phyloP scores from a whole-genome alignment of 2,888 invertebrate genomes.

The Acleris cristana region DNA sequence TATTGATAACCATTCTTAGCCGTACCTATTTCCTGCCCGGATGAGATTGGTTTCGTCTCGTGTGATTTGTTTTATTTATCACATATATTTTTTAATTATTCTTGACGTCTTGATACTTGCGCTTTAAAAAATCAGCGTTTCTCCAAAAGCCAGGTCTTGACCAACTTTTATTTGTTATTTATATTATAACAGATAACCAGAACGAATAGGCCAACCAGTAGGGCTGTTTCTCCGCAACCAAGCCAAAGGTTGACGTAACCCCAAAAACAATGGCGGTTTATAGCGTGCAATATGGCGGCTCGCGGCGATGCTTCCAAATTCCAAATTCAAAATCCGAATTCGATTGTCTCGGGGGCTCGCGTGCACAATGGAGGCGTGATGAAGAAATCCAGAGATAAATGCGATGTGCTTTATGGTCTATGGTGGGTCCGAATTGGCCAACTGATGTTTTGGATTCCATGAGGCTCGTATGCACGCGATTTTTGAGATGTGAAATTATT shows the following conservation, averaged over 20 bases:
- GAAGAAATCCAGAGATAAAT: slow-evolving; percentile 36
- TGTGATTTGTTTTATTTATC: too few relatives aligned
- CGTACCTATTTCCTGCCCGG: too few relatives aligned
- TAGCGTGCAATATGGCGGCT: slow-evolving; percentile 75
- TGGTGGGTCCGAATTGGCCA: slow-evolving; percentile 22
- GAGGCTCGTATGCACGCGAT: slow-evolving; percentile 3
- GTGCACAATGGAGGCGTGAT: slow-evolving; percentile 48
- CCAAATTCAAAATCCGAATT: slow-evolving; percentile 44
- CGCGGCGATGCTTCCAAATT: slow-evolving; percentile 68
- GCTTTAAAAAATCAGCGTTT: too few relatives aligned
- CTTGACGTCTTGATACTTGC: too few relatives aligned
- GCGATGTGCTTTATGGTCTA: slow-evolving; percentile 38
- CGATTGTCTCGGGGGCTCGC: slow-evolving; percentile 34
- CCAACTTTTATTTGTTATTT: too few relatives aligned
- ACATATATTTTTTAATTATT: too few relatives aligned
- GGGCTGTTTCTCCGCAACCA: not conserved
- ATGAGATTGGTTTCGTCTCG: too few relatives aligned
- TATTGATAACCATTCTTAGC: too few relatives aligned
- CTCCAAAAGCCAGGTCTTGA: too few relatives aligned
- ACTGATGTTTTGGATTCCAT: slow-evolving; percentile 9
- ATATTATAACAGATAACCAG: too few relatives aligned
- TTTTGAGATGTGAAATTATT: not conserved
- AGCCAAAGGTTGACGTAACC: slow-evolving; percentile 13
- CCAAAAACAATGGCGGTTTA: slow-evolving; percentile 46
- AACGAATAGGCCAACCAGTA: not conserved